Percentiles rank a stretch among this genome's conserved stretches.
Evolutionary conservation across 2,888 invertebrate species (phyloP).

Genomic region (Amiota mariae): DNA sequence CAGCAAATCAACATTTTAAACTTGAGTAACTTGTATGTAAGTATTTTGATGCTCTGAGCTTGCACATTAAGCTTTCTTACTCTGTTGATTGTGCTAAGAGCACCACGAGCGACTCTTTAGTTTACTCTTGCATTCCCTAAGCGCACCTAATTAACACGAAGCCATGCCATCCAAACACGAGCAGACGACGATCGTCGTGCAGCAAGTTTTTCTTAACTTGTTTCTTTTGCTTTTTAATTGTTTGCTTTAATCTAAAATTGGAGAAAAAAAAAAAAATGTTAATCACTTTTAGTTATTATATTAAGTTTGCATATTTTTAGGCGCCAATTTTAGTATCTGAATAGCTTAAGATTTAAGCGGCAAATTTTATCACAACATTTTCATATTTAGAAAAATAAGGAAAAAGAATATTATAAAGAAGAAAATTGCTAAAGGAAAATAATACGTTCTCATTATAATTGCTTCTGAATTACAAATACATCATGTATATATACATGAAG

Average conservation of each 20-base stretch:
- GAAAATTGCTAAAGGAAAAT: too few relatives aligned
- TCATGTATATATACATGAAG: too few relatives aligned
- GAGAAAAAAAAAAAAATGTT: slow-evolving; percentile 51
- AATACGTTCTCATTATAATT: too few relatives aligned
- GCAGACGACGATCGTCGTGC: neutral
- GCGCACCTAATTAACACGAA: slow-evolving; percentile 19
- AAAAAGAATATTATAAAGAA: too few relatives aligned
- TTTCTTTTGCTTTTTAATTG: slow-evolving; percentile 57
- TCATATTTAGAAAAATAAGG: too few relatives aligned
- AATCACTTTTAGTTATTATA: slow-evolving; percentile 16
- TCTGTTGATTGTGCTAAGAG: neutral
- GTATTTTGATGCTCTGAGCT: neutral
- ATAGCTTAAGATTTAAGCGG: too few relatives aligned
- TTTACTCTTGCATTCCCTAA: neutral
- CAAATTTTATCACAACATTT: too few relatives aligned
- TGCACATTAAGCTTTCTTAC: slow-evolving; percentile 39
- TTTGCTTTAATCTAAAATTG: slow-evolving; percentile 42
- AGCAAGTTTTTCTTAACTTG: slow-evolving; percentile 40
- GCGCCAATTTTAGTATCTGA: slow-evolving; percentile 31
- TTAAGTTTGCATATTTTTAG: slow-evolving; percentile 57
- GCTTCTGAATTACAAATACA: too few relatives aligned
- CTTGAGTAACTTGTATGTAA: too few relatives aligned
- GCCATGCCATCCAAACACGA: slow-evolving; percentile 20
- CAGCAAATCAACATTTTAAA: too few relatives aligned
- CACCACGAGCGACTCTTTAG: slow-evolving; percentile 43